Percentiles rank a stretch among this genome's conserved stretches.
These are phyloP conservation scores for Wasmannia auropunctata DNA, from an alignment of 1,140 invertebrate species.

Conservation along the genomic window DNA sequence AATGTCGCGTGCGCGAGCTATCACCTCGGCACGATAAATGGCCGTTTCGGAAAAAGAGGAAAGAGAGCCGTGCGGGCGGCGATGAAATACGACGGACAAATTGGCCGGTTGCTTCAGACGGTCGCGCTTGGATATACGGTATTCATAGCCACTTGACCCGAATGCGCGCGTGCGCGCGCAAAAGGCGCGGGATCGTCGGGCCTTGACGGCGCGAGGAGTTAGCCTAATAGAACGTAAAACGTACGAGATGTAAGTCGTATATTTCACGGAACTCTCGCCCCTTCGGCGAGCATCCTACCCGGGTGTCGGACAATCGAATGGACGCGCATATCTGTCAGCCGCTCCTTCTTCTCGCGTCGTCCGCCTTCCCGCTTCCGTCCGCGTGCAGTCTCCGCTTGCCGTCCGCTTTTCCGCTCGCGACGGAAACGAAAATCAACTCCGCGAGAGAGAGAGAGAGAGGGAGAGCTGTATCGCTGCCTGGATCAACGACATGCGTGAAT, in stretches of 20 bases:
- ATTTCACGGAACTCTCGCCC: conserved; percentile 56
- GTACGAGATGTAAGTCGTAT: conserved; percentile 63
- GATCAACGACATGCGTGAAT: background rate
- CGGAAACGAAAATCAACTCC: background rate
- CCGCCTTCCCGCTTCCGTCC: conserved; percentile 6
- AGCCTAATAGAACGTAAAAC: conserved; percentile 71
- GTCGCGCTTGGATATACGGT: conserved; percentile 67
- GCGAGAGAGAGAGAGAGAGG: conserved; percentile 3
- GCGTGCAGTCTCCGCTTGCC: background rate
- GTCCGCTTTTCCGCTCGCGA: background rate
- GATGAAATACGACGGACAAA: conserved; percentile 69
- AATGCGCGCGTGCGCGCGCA: conserved; percentile 62
- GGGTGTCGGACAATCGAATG: background rate
- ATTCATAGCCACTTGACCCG: conserved; percentile 76
- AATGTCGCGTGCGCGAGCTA: conserved; percentile 13
- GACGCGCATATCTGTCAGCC: conserved; percentile 3
- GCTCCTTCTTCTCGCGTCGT: background rate
- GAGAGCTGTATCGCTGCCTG: background rate
- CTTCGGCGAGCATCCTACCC: background rate
- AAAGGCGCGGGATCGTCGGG: background rate
- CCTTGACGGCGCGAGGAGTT: background rate
- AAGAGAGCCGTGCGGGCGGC: conserved; percentile 34
- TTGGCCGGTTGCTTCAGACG: conserved; percentile 70
- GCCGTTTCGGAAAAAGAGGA: conserved; percentile 16
- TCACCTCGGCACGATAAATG: conserved; percentile 25